These are phyloP conservation scores for Neomonachus schauinslandi DNA, from an alignment of 2,113 vertebrate species.

Conservation along the genomic window DNA sequence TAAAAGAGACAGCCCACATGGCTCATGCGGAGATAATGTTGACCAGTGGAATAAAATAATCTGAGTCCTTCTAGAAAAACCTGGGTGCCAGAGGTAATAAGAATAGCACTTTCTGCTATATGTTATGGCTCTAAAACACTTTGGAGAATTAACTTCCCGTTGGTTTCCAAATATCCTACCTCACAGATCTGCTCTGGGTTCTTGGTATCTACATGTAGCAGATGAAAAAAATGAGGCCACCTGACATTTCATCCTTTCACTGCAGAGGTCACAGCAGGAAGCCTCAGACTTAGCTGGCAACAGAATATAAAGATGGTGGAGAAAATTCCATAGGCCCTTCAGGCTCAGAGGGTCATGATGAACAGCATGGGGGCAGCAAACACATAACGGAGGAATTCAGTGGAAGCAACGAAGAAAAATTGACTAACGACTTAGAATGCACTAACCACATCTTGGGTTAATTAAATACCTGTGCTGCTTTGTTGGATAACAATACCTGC, in stretches of 20 bases:
- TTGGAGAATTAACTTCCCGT: background rate
- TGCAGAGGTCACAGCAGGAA: background rate
- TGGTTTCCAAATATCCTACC: conserved; percentile 28
- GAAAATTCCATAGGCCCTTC: background rate
- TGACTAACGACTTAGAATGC: background rate
- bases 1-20: background rate
- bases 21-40: background rate
- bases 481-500: background rate
- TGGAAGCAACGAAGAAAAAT: background rate
- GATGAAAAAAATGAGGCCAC: background rate
- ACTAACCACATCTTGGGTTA: background rate
- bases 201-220: background rate
- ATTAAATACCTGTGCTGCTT: background rate
- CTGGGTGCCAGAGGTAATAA: background rate
- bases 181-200: background rate
- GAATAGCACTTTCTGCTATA: background rate
- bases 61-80: conserved; percentile 34
- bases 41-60: background rate
- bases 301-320: background rate
- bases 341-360: background rate
- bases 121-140: background rate
- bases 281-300: background rate
- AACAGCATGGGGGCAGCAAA: background rate
- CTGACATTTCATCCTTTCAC: background rate
- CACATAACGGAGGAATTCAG: background rate